Conservation (phyloP, 1,140 invertebrate species). For the Drosophila busckii region DNA sequence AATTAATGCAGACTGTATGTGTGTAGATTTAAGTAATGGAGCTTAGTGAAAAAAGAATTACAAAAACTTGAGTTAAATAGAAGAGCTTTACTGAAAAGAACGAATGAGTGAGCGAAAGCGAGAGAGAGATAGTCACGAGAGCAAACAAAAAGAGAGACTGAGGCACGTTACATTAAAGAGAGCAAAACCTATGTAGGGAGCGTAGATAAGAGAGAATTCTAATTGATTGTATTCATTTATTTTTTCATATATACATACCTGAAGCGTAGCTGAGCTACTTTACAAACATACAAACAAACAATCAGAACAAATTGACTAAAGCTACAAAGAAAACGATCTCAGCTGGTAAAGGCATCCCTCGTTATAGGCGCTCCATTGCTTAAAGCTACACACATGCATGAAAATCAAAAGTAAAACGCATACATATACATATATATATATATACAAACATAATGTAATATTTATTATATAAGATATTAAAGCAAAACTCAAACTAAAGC, state of each 20-base stretch:
- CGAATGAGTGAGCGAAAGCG: background rate
- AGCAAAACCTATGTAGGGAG: conserved; percentile 9
- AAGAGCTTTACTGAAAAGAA: background rate
- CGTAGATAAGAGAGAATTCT: conserved; percentile 15
- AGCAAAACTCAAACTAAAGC: background rate
- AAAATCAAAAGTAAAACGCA: background rate
- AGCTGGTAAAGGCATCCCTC: no score
- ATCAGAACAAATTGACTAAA: no score
- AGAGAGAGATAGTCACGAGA: background rate
- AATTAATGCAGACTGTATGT: background rate
- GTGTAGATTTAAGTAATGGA: background rate
- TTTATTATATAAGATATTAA: no score
- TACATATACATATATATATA: conserved; percentile 1
- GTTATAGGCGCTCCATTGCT: no score
- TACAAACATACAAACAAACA: background rate
- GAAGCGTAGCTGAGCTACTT: conserved; percentile 13
- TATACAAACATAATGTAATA: no score
- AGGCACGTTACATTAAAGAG: background rate
- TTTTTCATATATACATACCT: background rate
- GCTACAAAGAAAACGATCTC: no score
- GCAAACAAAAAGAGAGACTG: background rate
- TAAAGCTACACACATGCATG: background rate
- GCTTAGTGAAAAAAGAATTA: conserved; percentile 1
- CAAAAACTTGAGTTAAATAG: no score
- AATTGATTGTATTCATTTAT: background rate